Evolutionary conservation across 2,797 vertebrate species (phyloP).

Genomic region (Prionace glauca): DNA sequence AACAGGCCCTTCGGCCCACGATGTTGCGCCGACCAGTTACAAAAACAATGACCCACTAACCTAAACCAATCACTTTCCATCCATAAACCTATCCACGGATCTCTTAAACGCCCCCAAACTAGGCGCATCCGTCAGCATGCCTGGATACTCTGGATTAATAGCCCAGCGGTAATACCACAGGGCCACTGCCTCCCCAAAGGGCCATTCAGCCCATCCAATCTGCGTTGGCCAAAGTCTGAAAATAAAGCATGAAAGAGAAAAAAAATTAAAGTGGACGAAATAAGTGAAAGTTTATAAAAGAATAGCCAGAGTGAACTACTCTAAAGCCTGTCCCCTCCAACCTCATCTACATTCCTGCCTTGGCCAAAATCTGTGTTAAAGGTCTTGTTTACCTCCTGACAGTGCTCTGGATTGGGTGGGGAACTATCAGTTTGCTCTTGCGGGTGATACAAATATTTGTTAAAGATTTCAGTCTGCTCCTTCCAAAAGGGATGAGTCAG

Average conservation of each 20-base stretch:
- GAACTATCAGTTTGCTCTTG: neutral
- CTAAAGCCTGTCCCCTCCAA: neutral
- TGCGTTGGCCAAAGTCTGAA: neutral
- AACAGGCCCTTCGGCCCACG: too few relatives aligned
- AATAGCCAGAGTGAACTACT: neutral
- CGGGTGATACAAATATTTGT: neutral
- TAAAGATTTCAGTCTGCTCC: neutral
- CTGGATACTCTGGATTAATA: too few relatives aligned
- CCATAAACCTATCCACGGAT: too few relatives aligned
- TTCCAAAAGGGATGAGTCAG: slow-evolving; percentile 8
- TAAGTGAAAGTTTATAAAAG: neutral
- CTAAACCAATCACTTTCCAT: too few relatives aligned
- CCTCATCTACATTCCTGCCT: neutral
- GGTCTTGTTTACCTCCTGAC: slow-evolving; percentile 12
- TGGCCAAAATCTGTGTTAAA: slow-evolving; percentile 12
- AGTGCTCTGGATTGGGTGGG: neutral
- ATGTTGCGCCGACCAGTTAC: too few relatives aligned
- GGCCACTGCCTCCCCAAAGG: too few relatives aligned
- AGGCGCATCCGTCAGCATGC: too few relatives aligned
- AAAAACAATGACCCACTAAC: too few relatives aligned
- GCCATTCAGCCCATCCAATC: neutral
- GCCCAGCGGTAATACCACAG: too few relatives aligned
- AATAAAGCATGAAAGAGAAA: neutral
- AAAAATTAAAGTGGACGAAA: neutral
- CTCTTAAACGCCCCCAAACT: too few relatives aligned